A percentile compares a stretch with the other conserved stretches of the same genome.
phyloP scores from a whole-genome alignment of 2,113 vertebrate genomes.

The Chiloscyllium plagiosum region DNA sequence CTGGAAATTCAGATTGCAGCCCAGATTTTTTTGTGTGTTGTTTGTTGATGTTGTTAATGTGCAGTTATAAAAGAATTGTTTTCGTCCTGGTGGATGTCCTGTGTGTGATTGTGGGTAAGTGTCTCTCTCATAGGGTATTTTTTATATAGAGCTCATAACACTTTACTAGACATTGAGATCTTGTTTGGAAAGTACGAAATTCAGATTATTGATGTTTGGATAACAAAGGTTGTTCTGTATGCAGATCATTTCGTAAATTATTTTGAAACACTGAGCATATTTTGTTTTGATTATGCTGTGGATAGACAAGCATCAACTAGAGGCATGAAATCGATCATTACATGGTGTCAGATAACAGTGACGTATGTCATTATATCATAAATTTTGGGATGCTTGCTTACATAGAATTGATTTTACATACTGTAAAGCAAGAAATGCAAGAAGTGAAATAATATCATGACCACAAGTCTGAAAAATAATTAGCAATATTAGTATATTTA shows the following conservation, averaged over 20 bases:
- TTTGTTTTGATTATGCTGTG: neutral
- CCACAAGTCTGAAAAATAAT: neutral
- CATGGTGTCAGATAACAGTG: neutral
- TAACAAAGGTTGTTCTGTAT: neutral
- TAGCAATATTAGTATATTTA: neutral
- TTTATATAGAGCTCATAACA: no score
- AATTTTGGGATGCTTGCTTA: neutral
- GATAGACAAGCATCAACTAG: neutral
- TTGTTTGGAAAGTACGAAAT: no score
- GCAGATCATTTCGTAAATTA: neutral
- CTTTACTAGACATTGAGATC: no score
- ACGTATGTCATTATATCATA: neutral
- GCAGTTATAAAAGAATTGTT: no score
- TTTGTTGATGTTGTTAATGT: no score
- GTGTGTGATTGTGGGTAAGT: no score
- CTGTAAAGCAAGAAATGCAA: neutral
- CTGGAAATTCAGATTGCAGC: no score
- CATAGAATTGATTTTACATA: neutral
- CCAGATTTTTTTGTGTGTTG: no score
- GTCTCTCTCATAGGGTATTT: no score
- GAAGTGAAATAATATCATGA: neutral
- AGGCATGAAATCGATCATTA: neutral
- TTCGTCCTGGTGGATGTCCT: no score
- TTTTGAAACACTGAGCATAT: neutral
- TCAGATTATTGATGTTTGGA: no score